phyloP scores from a whole-genome alignment of 2,113 vertebrate species.

The Emydocephalus ijimae region DNA sequence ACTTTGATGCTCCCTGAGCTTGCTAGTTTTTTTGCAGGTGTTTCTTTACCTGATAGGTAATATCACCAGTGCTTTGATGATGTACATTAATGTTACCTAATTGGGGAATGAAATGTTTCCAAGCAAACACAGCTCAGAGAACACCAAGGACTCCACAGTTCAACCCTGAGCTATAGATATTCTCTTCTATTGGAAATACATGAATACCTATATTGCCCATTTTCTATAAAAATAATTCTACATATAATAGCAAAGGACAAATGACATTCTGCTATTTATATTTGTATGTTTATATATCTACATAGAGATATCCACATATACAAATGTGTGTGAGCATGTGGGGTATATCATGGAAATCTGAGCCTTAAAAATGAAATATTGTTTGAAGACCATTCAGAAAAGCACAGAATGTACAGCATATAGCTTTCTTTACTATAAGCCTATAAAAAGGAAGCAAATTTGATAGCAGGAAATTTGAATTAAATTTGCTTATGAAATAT shows the following conservation, averaged over 20 bases:
- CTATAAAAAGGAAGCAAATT: not conserved
- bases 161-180: not conserved
- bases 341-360: not conserved
- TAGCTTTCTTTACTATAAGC: not conserved
- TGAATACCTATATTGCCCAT: not conserved
- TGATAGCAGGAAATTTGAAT: not conserved
- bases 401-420: not conserved
- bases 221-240: not conserved
- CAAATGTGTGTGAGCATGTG: not conserved
- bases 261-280: not conserved
- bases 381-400: not conserved
- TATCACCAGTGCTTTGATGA: not conserved
- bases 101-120: not conserved
- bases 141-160: not conserved
- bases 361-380: not conserved
- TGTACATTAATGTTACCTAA: not conserved
- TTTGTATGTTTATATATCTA: not conserved
- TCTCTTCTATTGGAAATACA: not conserved
- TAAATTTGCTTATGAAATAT: not conserved
- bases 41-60: not conserved
- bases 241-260: not conserved
- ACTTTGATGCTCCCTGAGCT: not conserved
- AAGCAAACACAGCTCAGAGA: not conserved
- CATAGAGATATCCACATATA: not conserved
- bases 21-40: not conserved